Percentiles rank a stretch among this genome's conserved stretches.
phyloP scores from a whole-genome alignment of 2,113 vertebrate species.

The Verasper variegatus region DNA sequence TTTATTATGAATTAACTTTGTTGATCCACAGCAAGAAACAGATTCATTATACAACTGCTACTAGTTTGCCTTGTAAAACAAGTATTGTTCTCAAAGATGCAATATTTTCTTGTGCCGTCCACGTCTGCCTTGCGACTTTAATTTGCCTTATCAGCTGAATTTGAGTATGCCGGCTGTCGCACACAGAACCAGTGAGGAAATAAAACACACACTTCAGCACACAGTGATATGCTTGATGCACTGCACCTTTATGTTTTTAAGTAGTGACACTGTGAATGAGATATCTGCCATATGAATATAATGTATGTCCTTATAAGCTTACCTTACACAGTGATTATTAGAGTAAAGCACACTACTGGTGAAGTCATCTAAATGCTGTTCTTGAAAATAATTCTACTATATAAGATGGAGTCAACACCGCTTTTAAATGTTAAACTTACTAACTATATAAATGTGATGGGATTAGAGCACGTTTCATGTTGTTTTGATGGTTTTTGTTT shows the following conservation, averaged over 20 bases:
- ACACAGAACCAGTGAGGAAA: background rate
- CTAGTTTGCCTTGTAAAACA: conserved; percentile 33
- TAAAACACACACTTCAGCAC: background rate
- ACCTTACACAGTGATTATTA: conserved; percentile 11
- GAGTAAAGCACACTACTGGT: conserved; percentile 40
- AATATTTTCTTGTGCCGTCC: conserved; percentile 28
- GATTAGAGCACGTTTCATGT: background rate
- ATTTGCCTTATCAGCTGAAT: conserved; percentile 58
- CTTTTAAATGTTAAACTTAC: background rate
- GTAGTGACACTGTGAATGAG: background rate
- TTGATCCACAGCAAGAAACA: conserved; percentile 7
- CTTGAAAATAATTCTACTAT: background rate
- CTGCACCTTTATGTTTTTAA: background rate
- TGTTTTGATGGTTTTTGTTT: background rate
- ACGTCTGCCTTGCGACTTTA: conserved; percentile 50
- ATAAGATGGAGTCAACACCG: background rate
- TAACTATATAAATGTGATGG: background rate
- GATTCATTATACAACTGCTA: conserved; percentile 16
- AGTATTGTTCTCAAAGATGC: conserved; percentile 28
- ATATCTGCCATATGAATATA: background rate
- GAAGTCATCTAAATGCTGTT: conserved; percentile 17
- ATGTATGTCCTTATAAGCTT: background rate
- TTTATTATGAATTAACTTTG: background rate
- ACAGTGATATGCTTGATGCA: conserved; percentile 7
- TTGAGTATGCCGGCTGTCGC: conserved; percentile 7